Percentiles rank a stretch among this genome's conserved stretches.
Conservation (phyloP, 2,888 invertebrate genomes). For the Augiades crinisus region DNA sequence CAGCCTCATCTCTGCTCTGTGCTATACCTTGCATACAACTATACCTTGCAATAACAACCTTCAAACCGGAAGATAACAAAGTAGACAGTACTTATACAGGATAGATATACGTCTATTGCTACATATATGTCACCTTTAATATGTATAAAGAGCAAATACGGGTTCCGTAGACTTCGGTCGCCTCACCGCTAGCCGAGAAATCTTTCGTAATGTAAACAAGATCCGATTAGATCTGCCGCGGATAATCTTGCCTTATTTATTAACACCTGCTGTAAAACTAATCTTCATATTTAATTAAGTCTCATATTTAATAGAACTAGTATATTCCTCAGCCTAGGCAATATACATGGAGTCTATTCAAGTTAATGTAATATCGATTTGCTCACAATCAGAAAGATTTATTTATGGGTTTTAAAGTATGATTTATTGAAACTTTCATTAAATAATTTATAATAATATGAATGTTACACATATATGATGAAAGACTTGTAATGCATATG, state of each 20-base stretch:
- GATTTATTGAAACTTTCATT: not conserved
- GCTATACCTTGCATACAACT: no score
- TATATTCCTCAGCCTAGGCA: conserved; percentile 15
- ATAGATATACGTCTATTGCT: no score
- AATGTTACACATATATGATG: no score
- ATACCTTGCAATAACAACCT: no score
- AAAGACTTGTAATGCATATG: no score
- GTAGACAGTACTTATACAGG: no score
- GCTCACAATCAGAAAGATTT: conserved; percentile 1
- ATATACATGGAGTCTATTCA: conserved; percentile 22
- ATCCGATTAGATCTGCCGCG: conserved; percentile 65
- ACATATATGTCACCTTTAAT: no score
- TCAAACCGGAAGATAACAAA: no score
- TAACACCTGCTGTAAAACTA: conserved; percentile 53
- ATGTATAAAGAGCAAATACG: conserved; percentile 60
- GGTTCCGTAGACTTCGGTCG: conserved; percentile 32
- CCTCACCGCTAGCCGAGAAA: conserved; percentile 41
- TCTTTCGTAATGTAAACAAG: conserved; percentile 70
- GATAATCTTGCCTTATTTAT: conserved; percentile 71
- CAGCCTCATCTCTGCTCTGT: no score
- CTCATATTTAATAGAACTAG: conserved; percentile 26
- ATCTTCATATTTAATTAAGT: conserved; percentile 40
- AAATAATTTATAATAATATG: no score
- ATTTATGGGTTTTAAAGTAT: conserved; percentile 4
- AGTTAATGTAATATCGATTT: conserved; percentile 22